Conservation (phyloP, 2,113 vertebrate species). For the Erythrocebus patas region DNA sequence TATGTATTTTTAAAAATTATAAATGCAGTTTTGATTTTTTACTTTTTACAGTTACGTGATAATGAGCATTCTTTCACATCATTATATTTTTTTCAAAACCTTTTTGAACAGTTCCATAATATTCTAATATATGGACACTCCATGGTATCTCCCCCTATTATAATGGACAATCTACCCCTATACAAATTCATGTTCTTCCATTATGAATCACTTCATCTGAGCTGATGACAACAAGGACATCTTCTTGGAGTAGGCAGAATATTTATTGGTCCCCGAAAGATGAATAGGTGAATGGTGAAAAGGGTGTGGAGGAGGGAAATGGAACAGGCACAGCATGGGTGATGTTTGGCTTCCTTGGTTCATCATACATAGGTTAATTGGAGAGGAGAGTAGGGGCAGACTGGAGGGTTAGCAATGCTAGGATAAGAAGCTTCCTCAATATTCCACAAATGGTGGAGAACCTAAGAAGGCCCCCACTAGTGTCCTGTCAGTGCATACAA, state of each 20-base stretch:
- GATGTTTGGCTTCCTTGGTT: neutral
- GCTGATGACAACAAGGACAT: neutral
- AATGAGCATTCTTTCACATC: neutral
- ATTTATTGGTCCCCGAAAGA: neutral
- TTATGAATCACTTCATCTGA: neutral
- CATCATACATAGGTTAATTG: no score
- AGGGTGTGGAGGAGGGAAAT: neutral
- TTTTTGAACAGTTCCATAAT: neutral
- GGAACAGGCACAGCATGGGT: neutral
- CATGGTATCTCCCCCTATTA: neutral
- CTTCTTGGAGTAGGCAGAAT: neutral
- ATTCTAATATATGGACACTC: neutral
- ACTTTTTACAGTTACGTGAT: neutral
- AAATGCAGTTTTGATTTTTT: neutral
- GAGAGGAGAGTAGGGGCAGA: neutral
- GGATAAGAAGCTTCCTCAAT: neutral
- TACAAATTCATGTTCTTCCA: neutral
- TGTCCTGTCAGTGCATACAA: no score
- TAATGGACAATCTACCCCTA: neutral
- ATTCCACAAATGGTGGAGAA: neutral
- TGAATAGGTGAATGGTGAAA: neutral
- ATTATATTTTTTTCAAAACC: neutral
- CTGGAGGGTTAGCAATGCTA: neutral
- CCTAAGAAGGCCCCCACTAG: neutral
- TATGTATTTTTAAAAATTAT: neutral